A percentile compares a stretch with the other conserved stretches of the same genome.
These are phyloP conservation scores for Scyliorhinus canicula DNA, from an alignment of 2,797 vertebrate species.

Conservation along the genomic window DNA sequence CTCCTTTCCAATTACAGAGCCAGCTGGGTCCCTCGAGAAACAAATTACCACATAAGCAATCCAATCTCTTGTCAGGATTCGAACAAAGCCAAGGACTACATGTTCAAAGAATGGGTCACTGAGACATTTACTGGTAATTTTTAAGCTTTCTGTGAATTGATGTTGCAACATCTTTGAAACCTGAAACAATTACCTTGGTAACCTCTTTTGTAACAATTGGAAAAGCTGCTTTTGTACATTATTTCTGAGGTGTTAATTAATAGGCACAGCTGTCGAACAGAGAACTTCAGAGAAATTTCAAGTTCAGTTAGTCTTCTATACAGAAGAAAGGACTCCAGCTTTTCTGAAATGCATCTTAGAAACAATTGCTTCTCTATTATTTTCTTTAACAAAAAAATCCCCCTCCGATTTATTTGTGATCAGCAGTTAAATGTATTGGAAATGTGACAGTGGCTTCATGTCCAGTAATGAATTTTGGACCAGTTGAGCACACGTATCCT, in stretches of 20 bases:
- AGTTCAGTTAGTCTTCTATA: background rate
- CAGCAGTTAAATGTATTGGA: background rate
- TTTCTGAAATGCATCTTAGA: background rate
- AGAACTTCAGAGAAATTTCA: background rate
- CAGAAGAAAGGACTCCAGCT: background rate
- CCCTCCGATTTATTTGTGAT: background rate
- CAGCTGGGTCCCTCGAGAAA: background rate
- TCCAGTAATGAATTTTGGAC: background rate
- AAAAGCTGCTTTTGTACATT: background rate
- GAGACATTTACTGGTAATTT: background rate
- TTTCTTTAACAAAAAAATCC: background rate
- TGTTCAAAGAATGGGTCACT: background rate
- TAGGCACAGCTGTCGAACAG: background rate
- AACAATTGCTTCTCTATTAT: background rate
- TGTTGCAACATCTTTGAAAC: background rate
- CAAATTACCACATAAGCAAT: background rate
- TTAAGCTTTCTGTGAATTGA: background rate
- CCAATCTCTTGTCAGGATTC: background rate
- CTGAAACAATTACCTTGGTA: background rate
- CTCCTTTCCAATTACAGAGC: background rate
- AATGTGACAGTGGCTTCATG: background rate
- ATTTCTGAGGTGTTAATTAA: slow-evolving; percentile 13
- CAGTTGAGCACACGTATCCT: background rate
- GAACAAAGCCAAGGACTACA: background rate
- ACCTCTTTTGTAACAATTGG: background rate